Evolutionary conservation across 2,113 vertebrate genomes (phyloP).

Genomic region (Neogobius melanostomus): DNA sequence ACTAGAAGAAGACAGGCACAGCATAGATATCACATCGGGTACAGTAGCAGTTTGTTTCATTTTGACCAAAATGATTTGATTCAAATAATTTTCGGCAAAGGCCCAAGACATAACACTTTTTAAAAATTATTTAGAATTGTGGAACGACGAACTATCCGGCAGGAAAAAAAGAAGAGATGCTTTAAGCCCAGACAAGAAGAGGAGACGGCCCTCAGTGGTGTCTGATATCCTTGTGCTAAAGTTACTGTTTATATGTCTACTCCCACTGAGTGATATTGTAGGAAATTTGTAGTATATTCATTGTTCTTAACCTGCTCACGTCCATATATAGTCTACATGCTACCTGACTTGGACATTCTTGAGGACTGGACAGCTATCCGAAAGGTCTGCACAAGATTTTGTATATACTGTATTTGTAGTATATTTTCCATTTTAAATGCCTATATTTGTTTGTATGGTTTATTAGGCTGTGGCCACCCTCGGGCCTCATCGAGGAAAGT

Average conservation of each 20-base stretch:
- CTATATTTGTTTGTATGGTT: conserved; percentile 14
- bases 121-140: conserved; percentile 80
- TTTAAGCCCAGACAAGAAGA: conserved; percentile 95
- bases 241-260: not conserved
- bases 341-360: conserved; percentile 94
- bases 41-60: not conserved
- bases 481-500: conserved; percentile 88
- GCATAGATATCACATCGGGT: conserved; percentile 95
- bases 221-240: conserved; percentile 89
- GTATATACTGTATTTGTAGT: not conserved
- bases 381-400: conserved; percentile 77
- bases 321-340: conserved; percentile 97
- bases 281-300: not conserved
- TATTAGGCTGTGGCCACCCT: conserved; percentile 88
- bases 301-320: conserved; percentile 82
- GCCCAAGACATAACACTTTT: not conserved
- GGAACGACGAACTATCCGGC: conserved; percentile 92
- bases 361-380: conserved; percentile 98
- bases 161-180: conserved; percentile 91
- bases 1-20: conserved; percentile 94
- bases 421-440: not conserved
- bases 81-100: no score
- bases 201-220: conserved; percentile 86
- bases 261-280: not conserved
- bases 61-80: no score